Percentiles rank a stretch among this genome's conserved stretches.
Conservation (phyloP, 1,140 invertebrate species). For the Hycleus cichorii region DNA sequence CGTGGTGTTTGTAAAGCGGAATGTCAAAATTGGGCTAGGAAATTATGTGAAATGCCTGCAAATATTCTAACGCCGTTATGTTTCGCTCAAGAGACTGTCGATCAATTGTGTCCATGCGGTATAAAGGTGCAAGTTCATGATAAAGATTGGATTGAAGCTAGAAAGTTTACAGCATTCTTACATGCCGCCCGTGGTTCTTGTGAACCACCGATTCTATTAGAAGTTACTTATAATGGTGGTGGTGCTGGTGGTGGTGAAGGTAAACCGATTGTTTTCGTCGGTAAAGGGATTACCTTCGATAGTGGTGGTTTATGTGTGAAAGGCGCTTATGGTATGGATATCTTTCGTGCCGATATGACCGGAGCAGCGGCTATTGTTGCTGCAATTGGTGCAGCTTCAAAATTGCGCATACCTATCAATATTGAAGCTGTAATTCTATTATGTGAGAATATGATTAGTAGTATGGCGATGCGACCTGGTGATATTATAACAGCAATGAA, state of each 20-base stretch:
- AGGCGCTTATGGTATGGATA: slow-evolving; percentile 53
- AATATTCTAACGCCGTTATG: slow-evolving; percentile 75
- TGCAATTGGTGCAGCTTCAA: slow-evolving; percentile 54
- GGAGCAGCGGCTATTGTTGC: slow-evolving; percentile 69
- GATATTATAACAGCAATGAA: slow-evolving; percentile 68
- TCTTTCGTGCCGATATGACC: slow-evolving; percentile 76
- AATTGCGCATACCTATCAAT: slow-evolving; percentile 62
- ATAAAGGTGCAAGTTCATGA: slow-evolving; percentile 55
- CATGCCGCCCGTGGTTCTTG: slow-evolving; percentile 58
- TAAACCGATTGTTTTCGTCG: slow-evolving; percentile 48
- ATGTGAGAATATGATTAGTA: slow-evolving; percentile 68
- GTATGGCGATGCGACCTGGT: slow-evolving; percentile 64
- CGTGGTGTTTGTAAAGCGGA: slow-evolving; percentile 48
- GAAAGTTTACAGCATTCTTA: slow-evolving; percentile 66
- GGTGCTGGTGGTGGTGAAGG: slow-evolving; percentile 31
- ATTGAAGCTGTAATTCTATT: slow-evolving; percentile 61
- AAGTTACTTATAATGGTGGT: slow-evolving; percentile 54
- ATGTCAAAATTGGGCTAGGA: slow-evolving; percentile 72
- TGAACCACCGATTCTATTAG: slow-evolving; percentile 66
- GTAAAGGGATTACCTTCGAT: slow-evolving; percentile 71
- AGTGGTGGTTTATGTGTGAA: slow-evolving; percentile 80
- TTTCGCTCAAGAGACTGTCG: slow-evolving; percentile 58
- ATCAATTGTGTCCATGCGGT: slow-evolving; percentile 46
- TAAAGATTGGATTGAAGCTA: slow-evolving; percentile 58
- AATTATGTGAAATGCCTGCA: slow-evolving; percentile 67